Evolutionary conservation across 2,888 invertebrate genomes (phyloP).

Genomic region (Luperina testacea): DNA sequence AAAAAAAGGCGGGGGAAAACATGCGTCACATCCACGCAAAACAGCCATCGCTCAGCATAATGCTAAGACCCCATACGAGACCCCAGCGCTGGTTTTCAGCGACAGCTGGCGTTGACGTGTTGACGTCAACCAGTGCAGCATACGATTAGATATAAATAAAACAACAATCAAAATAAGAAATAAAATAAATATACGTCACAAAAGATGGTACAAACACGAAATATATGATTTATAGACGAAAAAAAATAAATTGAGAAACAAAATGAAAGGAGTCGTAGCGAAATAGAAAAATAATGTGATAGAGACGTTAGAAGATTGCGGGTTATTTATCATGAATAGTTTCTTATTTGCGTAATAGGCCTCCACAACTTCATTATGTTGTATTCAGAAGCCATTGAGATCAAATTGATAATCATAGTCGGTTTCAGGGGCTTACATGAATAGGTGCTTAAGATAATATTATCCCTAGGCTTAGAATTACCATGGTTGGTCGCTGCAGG

Average conservation of each 20-base stretch:
- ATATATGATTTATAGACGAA: conserved; percentile 45
- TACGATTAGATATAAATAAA: too few species aligned
- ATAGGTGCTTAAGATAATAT: conserved; percentile 61
- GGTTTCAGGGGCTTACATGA: conserved; percentile 60
- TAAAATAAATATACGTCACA: too few species aligned
- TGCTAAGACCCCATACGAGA: too few species aligned
- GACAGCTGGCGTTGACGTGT: too few species aligned
- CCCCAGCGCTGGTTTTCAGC: too few species aligned
- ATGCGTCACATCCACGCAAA: too few species aligned
- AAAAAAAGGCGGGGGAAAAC: too few species aligned
- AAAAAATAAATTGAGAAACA: conserved; percentile 28
- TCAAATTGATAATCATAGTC: conserved; percentile 63
- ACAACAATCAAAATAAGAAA: too few species aligned
- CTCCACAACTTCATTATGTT: conserved; percentile 60
- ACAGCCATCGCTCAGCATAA: too few species aligned
- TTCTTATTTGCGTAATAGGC: conserved; percentile 61
- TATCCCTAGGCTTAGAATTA: conserved; percentile 65
- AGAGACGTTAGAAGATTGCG: conserved; percentile 49
- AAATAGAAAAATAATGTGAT: conserved; percentile 55
- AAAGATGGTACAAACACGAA: too few species aligned
- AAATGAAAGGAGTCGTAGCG: conserved; percentile 40
- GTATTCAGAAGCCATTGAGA: conserved; percentile 65
- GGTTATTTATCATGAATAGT: conserved; percentile 60
- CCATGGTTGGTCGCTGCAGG: conserved; percentile 59
- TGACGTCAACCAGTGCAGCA: too few species aligned